Base-by-base conservation (phyloP, 2,113 vertebrate species). In the Paedocypris sp. region DNA sequence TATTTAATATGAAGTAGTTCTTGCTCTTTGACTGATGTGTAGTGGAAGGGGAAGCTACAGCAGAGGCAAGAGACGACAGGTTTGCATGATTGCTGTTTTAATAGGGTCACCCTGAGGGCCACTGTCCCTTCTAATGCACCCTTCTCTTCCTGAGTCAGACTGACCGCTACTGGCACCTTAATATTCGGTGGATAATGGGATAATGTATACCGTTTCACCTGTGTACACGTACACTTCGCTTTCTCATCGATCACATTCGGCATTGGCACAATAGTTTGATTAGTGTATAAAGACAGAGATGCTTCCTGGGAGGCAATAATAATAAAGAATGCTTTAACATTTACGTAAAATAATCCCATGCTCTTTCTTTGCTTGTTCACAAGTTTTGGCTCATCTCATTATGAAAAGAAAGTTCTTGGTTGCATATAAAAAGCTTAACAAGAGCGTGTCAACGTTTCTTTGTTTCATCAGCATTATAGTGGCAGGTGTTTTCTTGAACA, bases 51-150 rank as follows among this genome's bases (percentile, higher is more conserved):
- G 53, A 31, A 39, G 15, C 6, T n/a, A n/a, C 6, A 42, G 36
- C 38, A 22, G 38, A 43, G 38, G 53, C 11, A 57, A 42, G 18
- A 29, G 53, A 57, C 25, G 53, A 31, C 53, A 57, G 38, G 23
- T 43, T 26, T 42, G 53, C 23, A 43, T 42, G 38, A 57, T 57
- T 57, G 53, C 53, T 25, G 25, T 42, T 57, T 31, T 57, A 57
- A 57, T 42, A 42, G 38, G 25, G 53, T 57, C 53, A 57, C 25
- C 25, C 16, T 36, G 22, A 39, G 25, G 25, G 53, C 38, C 25
- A 57, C 53, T 57, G 53, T 57, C 53, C 38, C 15, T 43, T 57
- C 25, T 42, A 42, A 57, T 41, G 25, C 35, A 42, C 16, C 42
- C 15, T 29, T 22, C 35, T 41, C 35, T 41, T 41, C 25, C 36